Conservation (phyloP, 53 echinoderm and acorn worm genomes). For the Astropecten irregularis region DNA sequence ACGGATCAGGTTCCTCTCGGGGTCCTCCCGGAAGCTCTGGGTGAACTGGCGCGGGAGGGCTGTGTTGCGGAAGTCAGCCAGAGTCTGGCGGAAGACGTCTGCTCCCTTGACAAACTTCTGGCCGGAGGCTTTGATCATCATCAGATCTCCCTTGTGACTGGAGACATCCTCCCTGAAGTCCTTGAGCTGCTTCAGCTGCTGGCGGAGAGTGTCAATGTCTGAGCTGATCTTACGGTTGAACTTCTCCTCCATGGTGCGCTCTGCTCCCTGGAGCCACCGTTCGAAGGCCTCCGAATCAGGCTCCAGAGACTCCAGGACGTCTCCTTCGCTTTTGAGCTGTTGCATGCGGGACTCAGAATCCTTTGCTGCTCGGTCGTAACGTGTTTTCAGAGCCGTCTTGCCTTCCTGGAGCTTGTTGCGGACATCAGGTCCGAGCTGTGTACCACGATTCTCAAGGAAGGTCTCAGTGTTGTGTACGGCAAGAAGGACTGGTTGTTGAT, state of each 20-base stretch:
- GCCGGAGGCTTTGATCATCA: slow-evolving; percentile 78
- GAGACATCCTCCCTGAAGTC: slow-evolving; percentile 89
- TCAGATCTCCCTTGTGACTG: slow-evolving; percentile 88
- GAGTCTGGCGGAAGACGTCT: slow-evolving; percentile 61
- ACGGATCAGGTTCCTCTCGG: slow-evolving; percentile 71
- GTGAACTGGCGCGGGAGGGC: slow-evolving; percentile 86
- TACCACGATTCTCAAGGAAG: slow-evolving; percentile 75
- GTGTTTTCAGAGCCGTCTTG: slow-evolving; percentile 65
- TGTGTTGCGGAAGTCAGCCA: slow-evolving; percentile 75
- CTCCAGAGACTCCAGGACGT: slow-evolving; percentile 85
- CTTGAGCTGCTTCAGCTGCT: slow-evolving; percentile 83
- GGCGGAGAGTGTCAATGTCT: slow-evolving; percentile 80
- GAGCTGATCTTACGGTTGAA: slow-evolving; percentile 74
- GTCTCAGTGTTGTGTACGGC: slow-evolving; percentile 88
- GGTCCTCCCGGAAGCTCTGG: slow-evolving; percentile 83
- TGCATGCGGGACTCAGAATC: slow-evolving; percentile 80
- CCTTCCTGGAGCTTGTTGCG: slow-evolving; percentile 91
- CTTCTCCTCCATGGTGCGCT: slow-evolving; percentile 74
- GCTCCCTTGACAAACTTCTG: slow-evolving; percentile 89
- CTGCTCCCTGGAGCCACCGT: slow-evolving; percentile 78
- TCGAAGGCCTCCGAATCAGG: slow-evolving; percentile 81
- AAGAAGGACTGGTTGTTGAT: slow-evolving; percentile 92
- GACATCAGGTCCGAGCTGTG: slow-evolving; percentile 80
- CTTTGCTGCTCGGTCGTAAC: slow-evolving; percentile 67
- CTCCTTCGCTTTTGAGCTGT: slow-evolving; percentile 71